Evolutionary conservation across 37 sponge, comb jelly and placozoan genomes (phyloP), one percentile per base, ranked within the genome.

Genomic region (Mnemiopsis leidyi): DNA sequence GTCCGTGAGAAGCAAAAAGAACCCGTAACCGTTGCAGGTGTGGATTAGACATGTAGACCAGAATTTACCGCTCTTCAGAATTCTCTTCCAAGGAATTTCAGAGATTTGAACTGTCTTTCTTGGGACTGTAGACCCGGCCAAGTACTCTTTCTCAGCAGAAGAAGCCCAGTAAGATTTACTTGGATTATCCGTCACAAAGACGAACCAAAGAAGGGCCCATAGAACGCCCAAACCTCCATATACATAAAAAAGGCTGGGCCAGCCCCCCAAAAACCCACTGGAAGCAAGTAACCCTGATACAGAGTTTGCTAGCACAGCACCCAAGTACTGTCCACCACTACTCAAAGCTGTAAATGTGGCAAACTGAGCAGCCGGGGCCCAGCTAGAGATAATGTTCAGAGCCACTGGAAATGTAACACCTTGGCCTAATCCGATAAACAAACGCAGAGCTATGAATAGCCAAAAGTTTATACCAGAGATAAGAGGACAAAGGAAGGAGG

Each of bases 171-270:
- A 20, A 5, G 90, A 85, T 23, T n/a, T 32, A 0, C 3, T 18
- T 1, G 90, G 90, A n/a, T 21, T 13, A 85, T 85, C 90, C 23
- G 61, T 35, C 13, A 85, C 90, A n/a, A 85, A 40, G 61, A 23
- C 23, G 29, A 85, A 85, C 90, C 90, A 85, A 0, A 85, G 48
- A 1, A 85, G 23, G 26, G 61, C 23, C 90, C 90, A 85, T 39
- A 38, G 7, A 2, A 85, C 61, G 0, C 90, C 90, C 0, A 36
- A 29, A 0, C 61, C 90, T n/a, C 61, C 90, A 33, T 85, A 85
- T 23, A 85, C 90, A 26, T 85, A 85, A 61, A 85, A 85, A 23
- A 85, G 23, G 39, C 90, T 85, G 36, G 48, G 39, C 90, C 90
- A 85, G 24, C 90, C 90, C 29, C 90, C 90, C 5, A 85, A 26